Evolutionary conservation across 2,888 invertebrate genomes (phyloP).

Genomic region (Gari tellinella): DNA sequence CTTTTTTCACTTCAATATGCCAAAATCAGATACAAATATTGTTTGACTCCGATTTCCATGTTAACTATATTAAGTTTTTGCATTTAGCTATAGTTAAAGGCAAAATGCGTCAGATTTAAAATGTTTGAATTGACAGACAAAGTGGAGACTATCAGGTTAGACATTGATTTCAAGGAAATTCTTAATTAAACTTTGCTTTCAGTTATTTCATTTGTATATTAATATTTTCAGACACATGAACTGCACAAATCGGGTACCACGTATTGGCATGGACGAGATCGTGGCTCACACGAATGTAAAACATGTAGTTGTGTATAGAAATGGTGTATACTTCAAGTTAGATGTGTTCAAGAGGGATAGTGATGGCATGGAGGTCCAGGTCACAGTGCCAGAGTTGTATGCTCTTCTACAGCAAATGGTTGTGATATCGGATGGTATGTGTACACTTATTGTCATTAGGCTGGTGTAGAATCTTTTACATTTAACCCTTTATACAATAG

Average conservation of each 20-base stretch:
- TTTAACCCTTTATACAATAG: background rate
- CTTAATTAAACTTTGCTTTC: background rate
- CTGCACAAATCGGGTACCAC: slow-evolving; percentile 68
- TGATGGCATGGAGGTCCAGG: slow-evolving; percentile 61
- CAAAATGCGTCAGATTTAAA: no score
- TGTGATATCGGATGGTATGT: slow-evolving; percentile 68
- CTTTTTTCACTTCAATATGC: no score
- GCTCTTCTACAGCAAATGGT: slow-evolving; percentile 60
- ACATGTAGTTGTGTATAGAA: slow-evolving; percentile 73
- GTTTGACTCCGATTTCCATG: no score
- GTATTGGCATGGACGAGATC: slow-evolving; percentile 66
- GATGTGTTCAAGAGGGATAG: slow-evolving; percentile 63
- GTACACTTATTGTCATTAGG: no score
- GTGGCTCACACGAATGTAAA: slow-evolving; percentile 60
- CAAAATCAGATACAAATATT: no score
- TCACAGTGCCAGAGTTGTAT: slow-evolving; percentile 67
- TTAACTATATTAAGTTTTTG: no score
- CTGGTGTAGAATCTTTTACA: background rate
- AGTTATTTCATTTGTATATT: background rate
- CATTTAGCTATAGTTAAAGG: no score
- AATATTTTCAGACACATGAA: slow-evolving; percentile 63
- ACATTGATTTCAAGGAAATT: no score
- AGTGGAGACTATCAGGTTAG: no score
- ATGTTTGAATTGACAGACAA: no score
- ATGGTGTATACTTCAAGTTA: slow-evolving; percentile 71